These are phyloP conservation scores for Pyrrhia umbra DNA, from an alignment of 2,888 invertebrate genomes.

Conservation along the genomic window DNA sequence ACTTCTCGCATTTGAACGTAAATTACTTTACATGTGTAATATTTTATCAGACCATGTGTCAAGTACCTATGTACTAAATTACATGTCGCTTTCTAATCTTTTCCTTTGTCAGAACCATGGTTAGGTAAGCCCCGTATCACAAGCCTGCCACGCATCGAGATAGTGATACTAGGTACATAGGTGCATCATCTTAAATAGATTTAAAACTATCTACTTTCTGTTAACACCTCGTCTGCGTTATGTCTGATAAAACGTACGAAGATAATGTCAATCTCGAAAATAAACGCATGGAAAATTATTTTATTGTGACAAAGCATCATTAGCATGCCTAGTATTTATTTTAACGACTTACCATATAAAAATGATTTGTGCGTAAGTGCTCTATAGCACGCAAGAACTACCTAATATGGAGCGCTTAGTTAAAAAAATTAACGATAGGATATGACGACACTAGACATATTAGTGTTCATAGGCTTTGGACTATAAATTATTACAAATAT, in stretches of 20 bases:
- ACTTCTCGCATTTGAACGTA: conserved; percentile 25
- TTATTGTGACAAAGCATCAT: conserved; percentile 4
- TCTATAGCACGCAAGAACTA: too few species aligned
- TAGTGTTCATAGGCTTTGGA: too few species aligned
- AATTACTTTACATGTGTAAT: conserved; percentile 33
- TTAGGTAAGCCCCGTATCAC: conserved; percentile 25
- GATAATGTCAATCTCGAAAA: conserved; percentile 48
- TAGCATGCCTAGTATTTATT: conserved; percentile 1
- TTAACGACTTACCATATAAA: too few species aligned
- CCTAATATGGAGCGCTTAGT: too few species aligned
- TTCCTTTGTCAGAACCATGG: conserved; percentile 27
- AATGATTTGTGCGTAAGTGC: too few species aligned
- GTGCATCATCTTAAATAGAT: conserved; percentile 25
- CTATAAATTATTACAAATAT: too few species aligned
- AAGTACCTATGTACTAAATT: conserved; percentile 18
- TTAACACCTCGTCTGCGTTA: conserved; percentile 15
- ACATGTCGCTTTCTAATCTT: conserved; percentile 31
- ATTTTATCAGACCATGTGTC: conserved; percentile 25
- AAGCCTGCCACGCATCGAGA: conserved; percentile 17
- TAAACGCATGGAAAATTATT: conserved; percentile 27
- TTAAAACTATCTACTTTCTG: conserved; percentile 1
- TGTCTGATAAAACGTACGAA: conserved; percentile 37
- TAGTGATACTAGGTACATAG: conserved; percentile 15
- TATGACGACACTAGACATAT: too few species aligned
- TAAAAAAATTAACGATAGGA: too few species aligned